Base-by-base conservation (phyloP, 2,888 invertebrate species). In the Cantharis nigra region DNA sequence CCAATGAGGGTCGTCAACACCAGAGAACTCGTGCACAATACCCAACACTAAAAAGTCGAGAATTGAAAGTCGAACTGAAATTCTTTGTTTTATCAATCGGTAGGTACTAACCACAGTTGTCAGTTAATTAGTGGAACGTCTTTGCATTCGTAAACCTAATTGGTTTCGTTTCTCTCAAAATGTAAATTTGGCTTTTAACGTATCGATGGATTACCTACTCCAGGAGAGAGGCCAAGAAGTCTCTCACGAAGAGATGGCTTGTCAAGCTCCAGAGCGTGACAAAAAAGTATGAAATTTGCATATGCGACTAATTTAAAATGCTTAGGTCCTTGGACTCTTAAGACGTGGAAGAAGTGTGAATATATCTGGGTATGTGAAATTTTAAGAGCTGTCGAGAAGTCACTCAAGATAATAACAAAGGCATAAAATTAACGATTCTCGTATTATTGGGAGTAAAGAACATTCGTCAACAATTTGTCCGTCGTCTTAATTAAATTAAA, bases 401-500 rank as follows among this genome's bases (percentile, higher is more conserved):
- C 78, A 62, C 78, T 75, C 72, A 70, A 65, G 18, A 70, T 72
- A 75, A 70, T 28, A 63, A 74, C 76, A 77, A 71, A 79, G 70
- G 75, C 77, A 75, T 79, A 78, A 79, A 79, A 78, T 79, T 84
- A 84, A 84, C 82, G 83, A 85, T 84, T 84, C 65, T 84, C 80
- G 80, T 82, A 83, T 83, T 63, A 71, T 65, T 83, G 83, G 77
- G 81, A 81, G 82, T 82, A 84, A 84, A 85, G 85, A 85, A 86
- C 84, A 84, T 84, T 82, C 82, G 85, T 85, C 85, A 85, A 85
- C 85, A 85, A 84, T 86, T 86, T 85, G 84, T 84, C 86, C 84
- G 85, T 85, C 85, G 85, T 86, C 86, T 87, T 87, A 87, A 87
- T 87, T 87, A 86, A 87, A 87, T 86, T 86, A 86, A 86, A 86